Base-by-base conservation (phyloP, 2,797 vertebrate genomes). In the Limosa lapponica region DNA sequence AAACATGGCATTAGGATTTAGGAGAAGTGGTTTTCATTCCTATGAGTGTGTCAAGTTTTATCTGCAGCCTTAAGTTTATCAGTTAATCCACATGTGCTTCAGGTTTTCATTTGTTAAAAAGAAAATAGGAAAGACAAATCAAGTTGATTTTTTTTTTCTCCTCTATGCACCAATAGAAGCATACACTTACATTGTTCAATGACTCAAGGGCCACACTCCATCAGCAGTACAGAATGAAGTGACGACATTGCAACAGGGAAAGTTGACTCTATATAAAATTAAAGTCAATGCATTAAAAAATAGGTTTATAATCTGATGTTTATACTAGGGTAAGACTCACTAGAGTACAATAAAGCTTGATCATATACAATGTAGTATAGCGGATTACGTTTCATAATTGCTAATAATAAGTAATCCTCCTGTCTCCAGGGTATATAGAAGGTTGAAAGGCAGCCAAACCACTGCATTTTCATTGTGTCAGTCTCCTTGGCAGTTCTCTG, bases 351-450 rank as follows among this genome's bases (percentile, higher is more conserved):
- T 96, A 79, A 97, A 93, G 27, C 94, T 95, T 89, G 77, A 96
- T 96, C 92, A 62, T 91, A 71, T 89, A 94, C n/a, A 87, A 69
- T 95, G 95, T 93, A 87, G 81, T 85, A 64, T 82, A 82, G 80
- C 52, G 73, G 93, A 93, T 95, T 90, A 80, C 82, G 95, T 95
- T 95, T 94, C 59, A 10, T 96, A 95, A 96, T 96, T 93, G 89
- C 77, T 94, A 90, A 88, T 94, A 91, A 84, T 92, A 95, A 96
- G 93, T 95, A 95, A 95, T 95, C 80, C 87, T 93, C 37, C 23
- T 82, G 73, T 84, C 90, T 93, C 82, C 55, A n/a, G 73, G 73
- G 73, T 79, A 43, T 87, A 30, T 37, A 64, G 51, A 89, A 64
- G 27, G 72, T 87, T 96, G 91, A 94, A 95, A 97, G 80, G 91